Base-by-base conservation (phyloP, 1,140 invertebrate species). In the Pogonomyrmex barbatus region DNA sequence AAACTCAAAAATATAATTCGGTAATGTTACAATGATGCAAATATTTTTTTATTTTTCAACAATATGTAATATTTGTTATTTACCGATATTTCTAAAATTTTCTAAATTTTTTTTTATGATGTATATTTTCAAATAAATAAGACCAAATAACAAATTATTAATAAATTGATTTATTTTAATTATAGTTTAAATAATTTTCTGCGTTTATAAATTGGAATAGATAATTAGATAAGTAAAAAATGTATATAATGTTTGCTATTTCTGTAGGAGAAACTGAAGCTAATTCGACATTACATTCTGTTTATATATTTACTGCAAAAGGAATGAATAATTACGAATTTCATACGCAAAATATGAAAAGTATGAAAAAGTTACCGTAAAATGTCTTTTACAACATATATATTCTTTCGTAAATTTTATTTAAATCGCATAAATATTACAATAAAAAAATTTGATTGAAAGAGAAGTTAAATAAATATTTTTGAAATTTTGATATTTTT, bases 61-160 rank as follows among this genome's bases (percentile, higher is more conserved):
- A 50, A 33, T 52, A 12, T 65, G 4, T 45, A 14, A 0, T 6
- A 33, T 54, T 8, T 77, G 17, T 30, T 12, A 9, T 67, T 79
- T 54, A 24, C 33, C 3, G 6, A 62, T 62, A 5, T 47, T 30
- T 2, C 17, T 6, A 45, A 24, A 52, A 79, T 42, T 30, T n/a
- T n/a, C n/a, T 30, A n/a, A 4, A 5, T 4, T 30, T 17, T 42
- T 77, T 24, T 65, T 78, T 10, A 50, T 50, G 36, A 39, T 36
- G 4, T 30, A 63, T 30, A 47, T 77, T 77, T 62, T 60, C 45
- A 5, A 62, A 45, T 60, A 58, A 56, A 76, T 58, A 39, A 42
- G 12, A 33, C 2, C 54, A 6, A 30, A 58, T 75, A 2, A 42
- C n/a, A 30, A 60, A 58, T 8, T 24, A 14, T 60, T 14, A n/a